These are phyloP conservation scores for Glaucomys volans DNA, from an alignment of 2,113 vertebrate species.

Conservation along the genomic window DNA sequence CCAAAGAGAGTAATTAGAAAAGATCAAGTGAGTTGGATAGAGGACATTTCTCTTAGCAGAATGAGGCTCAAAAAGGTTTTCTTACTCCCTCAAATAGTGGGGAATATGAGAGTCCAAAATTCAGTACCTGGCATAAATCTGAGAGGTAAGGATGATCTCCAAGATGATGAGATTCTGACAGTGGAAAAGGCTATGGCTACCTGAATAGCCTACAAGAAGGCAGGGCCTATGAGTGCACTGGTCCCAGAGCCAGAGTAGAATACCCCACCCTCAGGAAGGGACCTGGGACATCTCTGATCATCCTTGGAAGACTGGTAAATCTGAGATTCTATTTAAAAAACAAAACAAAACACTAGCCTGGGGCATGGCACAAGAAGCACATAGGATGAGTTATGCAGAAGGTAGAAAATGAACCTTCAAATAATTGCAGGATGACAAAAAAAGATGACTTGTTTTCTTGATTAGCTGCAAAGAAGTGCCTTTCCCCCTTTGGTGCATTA, in stretches of 20 bases:
- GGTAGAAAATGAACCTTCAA: neutral
- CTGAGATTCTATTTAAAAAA: neutral
- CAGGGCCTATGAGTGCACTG: neutral
- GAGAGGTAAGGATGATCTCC: neutral
- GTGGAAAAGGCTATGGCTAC: neutral
- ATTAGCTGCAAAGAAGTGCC: neutral
- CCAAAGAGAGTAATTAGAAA: neutral
- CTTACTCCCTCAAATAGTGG: neutral
- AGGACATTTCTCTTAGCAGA: neutral
- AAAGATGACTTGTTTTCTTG: neutral
- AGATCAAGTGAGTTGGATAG: neutral
- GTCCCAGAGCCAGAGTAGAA: neutral
- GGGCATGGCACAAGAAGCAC: neutral
- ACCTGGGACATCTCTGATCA: neutral
- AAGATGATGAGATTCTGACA: neutral
- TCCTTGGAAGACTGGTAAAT: neutral
- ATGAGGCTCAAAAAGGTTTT: neutral
- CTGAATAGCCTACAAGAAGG: neutral
- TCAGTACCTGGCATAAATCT: neutral
- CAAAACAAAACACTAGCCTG: neutral
- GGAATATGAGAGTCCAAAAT: neutral
- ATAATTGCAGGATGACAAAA: neutral
- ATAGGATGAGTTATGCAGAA: neutral
- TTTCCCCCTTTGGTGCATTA: neutral
- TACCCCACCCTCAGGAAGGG: neutral